Conservation (phyloP, 2,797 vertebrate species). For the Eurystomus glaucurus region DNA sequence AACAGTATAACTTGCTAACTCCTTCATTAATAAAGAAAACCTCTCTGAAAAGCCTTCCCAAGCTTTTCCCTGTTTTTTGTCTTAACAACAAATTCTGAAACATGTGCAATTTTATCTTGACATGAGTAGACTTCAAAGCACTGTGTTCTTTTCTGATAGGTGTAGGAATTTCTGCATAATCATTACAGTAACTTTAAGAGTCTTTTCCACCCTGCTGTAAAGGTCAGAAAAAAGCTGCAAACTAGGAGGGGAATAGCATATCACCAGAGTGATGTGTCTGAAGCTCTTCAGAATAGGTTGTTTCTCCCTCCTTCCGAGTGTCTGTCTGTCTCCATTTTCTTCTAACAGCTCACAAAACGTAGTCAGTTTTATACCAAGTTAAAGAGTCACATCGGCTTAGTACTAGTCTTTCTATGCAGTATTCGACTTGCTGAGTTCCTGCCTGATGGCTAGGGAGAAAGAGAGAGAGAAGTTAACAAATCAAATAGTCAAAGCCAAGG, state of each 20-base stretch:
- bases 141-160: conserved; percentile 81
- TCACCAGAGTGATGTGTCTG: conserved; percentile 79
- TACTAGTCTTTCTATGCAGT: conserved; percentile 88
- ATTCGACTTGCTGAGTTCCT: conserved; percentile 96
- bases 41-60: conserved; percentile 81
- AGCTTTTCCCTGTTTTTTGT: conserved; percentile 79
- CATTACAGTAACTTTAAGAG: conserved; percentile 84
- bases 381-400: conserved; percentile 79
- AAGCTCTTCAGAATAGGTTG: conserved; percentile 77
- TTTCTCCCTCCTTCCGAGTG: conserved; percentile 78
- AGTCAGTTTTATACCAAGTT: conserved; percentile 83
- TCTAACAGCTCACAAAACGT: conserved; percentile 84
- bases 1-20: conserved; percentile 87
- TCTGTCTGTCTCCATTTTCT: conserved; percentile 80
- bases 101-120: conserved; percentile 83
- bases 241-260: conserved; percentile 81
- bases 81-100: conserved; percentile 83
- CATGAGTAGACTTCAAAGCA: conserved; percentile 82
- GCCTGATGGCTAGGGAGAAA: conserved; percentile 91
- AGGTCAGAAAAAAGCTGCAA: conserved; percentile 82
- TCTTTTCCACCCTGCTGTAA: conserved; percentile 84
- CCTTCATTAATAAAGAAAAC: conserved; percentile 83
- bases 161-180: conserved; percentile 89
- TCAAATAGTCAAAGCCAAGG: not conserved
- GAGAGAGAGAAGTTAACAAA: not conserved